A percentile compares a stretch with the other conserved stretches of the same genome.
phyloP scores from a whole-genome alignment of 2,888 invertebrate genomes.

The Caradrina clavipalpis region DNA sequence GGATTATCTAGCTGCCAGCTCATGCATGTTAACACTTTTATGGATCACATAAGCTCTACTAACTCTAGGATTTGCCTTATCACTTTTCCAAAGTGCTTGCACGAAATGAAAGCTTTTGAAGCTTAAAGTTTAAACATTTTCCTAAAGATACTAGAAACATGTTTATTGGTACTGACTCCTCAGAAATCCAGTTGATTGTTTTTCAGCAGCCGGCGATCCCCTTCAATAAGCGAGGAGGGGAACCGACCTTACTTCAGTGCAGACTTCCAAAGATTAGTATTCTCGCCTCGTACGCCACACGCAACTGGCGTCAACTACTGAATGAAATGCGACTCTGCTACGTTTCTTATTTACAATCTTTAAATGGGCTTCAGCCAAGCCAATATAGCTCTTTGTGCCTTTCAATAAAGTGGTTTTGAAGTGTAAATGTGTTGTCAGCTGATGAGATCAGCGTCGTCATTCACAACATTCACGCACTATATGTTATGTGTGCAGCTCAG shows the following conservation, averaged over 20 bases:
- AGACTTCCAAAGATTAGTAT: constrained; percentile 67
- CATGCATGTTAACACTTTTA: constrained; percentile 19
- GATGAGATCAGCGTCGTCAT: constrained; percentile 77
- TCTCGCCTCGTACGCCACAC: constrained; percentile 64
- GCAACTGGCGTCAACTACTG: constrained; percentile 73
- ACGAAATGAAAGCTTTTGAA: constrained; percentile 13
- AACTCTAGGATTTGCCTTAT: constrained; percentile 3
- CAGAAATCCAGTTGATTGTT: constrained; percentile 52
- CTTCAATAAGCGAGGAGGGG: constrained; percentile 46
- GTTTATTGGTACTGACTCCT: constrained; percentile 15
- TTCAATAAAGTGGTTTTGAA: constrained; percentile 47
- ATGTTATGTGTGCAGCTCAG: constrained; percentile 79
- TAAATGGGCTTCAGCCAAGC: constrained; percentile 46
- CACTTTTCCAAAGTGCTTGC: too few relatives aligned
- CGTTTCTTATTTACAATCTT: constrained; percentile 68
- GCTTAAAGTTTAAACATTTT: constrained; percentile 14
- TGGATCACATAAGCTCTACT: constrained; percentile 25
- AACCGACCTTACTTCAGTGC: constrained; percentile 28
- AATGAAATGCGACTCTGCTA: constrained; percentile 74
- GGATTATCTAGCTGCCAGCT: constrained; percentile 32
- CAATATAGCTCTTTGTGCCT: constrained; percentile 61
- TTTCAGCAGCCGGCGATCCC: constrained; percentile 37
- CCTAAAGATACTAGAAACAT: constrained; percentile 10
- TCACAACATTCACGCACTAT: constrained; percentile 84
- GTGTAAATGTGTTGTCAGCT: constrained; percentile 50